Base-by-base conservation (phyloP, 2,797 vertebrate species). In the Fringilla coelebs region DNA sequence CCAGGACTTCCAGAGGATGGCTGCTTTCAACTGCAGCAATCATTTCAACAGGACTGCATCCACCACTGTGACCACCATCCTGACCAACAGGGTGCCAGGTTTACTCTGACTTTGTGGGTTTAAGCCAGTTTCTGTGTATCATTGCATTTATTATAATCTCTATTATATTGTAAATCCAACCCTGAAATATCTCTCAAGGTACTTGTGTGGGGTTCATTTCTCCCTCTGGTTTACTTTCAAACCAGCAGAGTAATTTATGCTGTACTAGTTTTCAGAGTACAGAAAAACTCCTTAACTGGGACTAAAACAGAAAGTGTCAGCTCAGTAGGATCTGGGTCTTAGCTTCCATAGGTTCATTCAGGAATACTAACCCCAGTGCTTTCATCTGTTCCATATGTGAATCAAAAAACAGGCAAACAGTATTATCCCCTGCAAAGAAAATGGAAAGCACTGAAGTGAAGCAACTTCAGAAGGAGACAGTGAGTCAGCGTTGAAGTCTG, bases 401-500 rank as follows among this genome's bases (percentile, higher is more conserved):
- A 93, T 83, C 40, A 73, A 71, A 80, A 88, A 92, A 81, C 71
- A 83, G 51, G 22, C 85, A 89, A 81, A 62, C 17, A 32, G 51
- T 67, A 51, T 85, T 80, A 85, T 77, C 28, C 52, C 48, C 10
- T 6, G 60, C 57, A 48, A 94, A 88, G 71, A 91, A 95, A 86
- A 95, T 15, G 40, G 31, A 57, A 54, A 77, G 46, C 62, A 43
- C n/a, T 81, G 66, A 86, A 93, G 36, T 2, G 6, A 88, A 90
- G 52, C 6, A 8, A 63, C 62, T 91, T 60, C 65, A 78, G 85
- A 54, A 89, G 52, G 58, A 96, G 75, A 86, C 48, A 91, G 81
- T 91, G 92, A 92, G 63, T 95, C 85, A 90, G 85, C 91, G 73
- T 57, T 81, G n/a, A 77, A 91, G 48, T 48, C 94, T 58, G 65